A percentile compares a stretch with the other conserved stretches of the same genome.
These are phyloP conservation scores for Sarcophaga peregrina DNA, from an alignment of 1,140 invertebrate genomes.

Conservation along the genomic window DNA sequence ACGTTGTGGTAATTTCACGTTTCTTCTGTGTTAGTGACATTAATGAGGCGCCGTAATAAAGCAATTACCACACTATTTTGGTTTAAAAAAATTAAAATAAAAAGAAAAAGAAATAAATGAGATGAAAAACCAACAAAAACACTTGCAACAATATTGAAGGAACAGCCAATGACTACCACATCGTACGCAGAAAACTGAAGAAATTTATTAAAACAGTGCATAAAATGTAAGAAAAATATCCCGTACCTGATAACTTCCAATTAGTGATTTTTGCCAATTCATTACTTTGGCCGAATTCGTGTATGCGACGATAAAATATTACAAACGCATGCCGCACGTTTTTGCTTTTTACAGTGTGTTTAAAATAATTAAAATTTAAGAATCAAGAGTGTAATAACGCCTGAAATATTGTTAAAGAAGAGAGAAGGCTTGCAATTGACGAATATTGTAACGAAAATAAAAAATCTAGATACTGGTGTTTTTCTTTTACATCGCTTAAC, in stretches of 20 bases:
- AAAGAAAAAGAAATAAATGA: background rate
- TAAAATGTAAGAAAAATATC: background rate
- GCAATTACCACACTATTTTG: constrained; percentile 29
- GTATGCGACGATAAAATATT: no score
- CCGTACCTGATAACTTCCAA: constrained; percentile 14
- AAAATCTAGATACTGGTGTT: no score
- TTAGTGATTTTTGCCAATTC: background rate
- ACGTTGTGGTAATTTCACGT: background rate
- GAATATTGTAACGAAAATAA: no score
- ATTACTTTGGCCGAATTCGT: background rate
- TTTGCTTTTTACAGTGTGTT: no score
- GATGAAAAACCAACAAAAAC: background rate
- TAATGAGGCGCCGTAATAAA: constrained; percentile 37
- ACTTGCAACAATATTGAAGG: background rate
- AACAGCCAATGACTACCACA: background rate
- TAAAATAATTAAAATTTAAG: no score
- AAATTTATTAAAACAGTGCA: background rate
- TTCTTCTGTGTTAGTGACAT: background rate
- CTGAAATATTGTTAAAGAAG: no score
- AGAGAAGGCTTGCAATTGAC: no score
- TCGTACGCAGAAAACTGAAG: background rate
- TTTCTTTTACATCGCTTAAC: no score
- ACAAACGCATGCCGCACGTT: no score
- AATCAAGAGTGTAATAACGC: no score
- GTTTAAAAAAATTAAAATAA: background rate